Evolutionary conservation across 2,797 vertebrate species (phyloP), one percentile per base, ranked within the genome.

Genomic region (Syndactyla subalaris): DNA sequence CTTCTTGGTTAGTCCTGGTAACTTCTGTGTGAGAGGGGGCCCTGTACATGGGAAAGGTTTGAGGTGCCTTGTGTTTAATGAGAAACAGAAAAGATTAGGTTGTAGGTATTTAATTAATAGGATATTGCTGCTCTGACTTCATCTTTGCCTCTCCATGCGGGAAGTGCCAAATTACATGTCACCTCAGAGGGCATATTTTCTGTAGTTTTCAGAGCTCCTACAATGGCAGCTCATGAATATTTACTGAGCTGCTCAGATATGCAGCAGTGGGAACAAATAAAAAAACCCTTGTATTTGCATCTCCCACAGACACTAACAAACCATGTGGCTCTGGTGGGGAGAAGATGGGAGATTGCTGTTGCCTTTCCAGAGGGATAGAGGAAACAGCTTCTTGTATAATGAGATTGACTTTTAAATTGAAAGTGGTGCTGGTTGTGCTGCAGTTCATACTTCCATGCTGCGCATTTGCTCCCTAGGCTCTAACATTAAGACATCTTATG

Each of bases 391-490:
- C 96, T 87, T n/a, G 94, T 96, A 95, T 98, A 97, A 98, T 97
- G 97, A 98, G 97, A 98, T 96, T 97, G 98, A 98, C 97, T 98
- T 97, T 98, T 96, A 97, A 97, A 97, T 97, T 95, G 95, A 92
- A 97, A 97, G 97, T 92, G 96, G 96, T 88, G 43, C 89, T 70
- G 67, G 94, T 95, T 85, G 94, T 92, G 95, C 92, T 80, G 92
- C 93, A 90, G 96, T 96, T 96, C 97, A 55, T 89, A 91, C 95
- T 95, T 93, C 95, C 97, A 97, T 77, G 96, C 97, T 97, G 97
- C 22, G 97, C 95, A 52, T 90, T 96, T 94, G 96, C 96, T 97
- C 98, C 97, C 98, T 97, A 94, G 97, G 98, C 98, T 97, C 96
- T 97, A 96, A 92, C 98, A 98, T 97, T 96, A 97, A 98, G 97